Percentiles rank a stretch among this genome's conserved stretches.
Evolutionary conservation across 35 echinoderm and acorn worm genomes (phyloP).

Genomic region (Apostichopus japonicus): DNA sequence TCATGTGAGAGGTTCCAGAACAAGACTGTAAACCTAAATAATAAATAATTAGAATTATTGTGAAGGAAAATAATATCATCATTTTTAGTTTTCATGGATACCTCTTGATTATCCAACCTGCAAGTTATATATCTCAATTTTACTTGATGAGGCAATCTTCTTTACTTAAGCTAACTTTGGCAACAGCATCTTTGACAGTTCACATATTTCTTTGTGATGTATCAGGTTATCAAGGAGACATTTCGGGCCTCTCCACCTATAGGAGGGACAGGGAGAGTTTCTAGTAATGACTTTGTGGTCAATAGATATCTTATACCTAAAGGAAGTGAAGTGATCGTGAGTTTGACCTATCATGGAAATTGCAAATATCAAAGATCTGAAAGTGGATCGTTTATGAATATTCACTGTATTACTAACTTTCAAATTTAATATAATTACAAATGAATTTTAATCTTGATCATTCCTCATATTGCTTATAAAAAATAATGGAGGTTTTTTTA

Average conservation of each 20-base stretch:
- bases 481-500: neutral
- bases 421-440: too few relatives aligned
- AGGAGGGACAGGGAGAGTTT: neutral
- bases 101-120: too few relatives aligned
- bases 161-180: neutral
- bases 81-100: neutral
- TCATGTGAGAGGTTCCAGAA: too few relatives aligned
- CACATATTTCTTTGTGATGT: too few relatives aligned
- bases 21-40: too few relatives aligned
- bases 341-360: neutral
- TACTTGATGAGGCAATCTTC: neutral
- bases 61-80: neutral
- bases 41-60: neutral
- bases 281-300: neutral
- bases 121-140: neutral
- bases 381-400: neutral
- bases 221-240: conserved; percentile 25
- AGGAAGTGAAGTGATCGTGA: neutral
- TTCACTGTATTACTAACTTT: neutral
- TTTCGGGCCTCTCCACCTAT: neutral
- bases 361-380: neutral
- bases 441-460: neutral
- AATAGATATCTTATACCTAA: neutral
- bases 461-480: neutral
- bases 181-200: neutral